Evolutionary conservation across 2,888 invertebrate species (phyloP).

Genomic region (Calameuta idolon): DNA sequence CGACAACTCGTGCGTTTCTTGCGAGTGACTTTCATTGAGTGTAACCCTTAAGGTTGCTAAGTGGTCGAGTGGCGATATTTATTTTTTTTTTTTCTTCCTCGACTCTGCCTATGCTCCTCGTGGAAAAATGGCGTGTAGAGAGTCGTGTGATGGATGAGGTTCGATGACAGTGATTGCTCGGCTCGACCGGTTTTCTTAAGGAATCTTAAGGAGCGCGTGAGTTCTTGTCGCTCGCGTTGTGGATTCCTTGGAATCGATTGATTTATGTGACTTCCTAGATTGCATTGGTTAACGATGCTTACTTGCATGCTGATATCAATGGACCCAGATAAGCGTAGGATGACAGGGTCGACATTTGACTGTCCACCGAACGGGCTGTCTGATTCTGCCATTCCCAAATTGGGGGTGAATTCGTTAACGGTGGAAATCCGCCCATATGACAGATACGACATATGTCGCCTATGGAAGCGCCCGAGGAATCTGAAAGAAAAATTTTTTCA

Average conservation of each 20-base stretch:
- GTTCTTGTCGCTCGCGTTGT: conserved; percentile 7
- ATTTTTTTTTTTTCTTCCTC: not conserved
- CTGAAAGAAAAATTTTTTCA: not conserved
- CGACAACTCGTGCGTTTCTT: not conserved
- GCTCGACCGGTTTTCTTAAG: not conserved
- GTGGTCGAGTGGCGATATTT: not conserved
- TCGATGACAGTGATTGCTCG: not conserved
- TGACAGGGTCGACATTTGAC: conserved; percentile 44
- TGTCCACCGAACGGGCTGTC: conserved; percentile 33
- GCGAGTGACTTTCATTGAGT: not conserved
- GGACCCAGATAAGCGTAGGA: conserved; percentile 53
- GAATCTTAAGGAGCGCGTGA: conserved; percentile 2
- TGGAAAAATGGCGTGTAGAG: not conserved
- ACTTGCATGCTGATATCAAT: conserved; percentile 63
- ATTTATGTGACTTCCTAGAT: not conserved
- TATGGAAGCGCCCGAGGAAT: conserved; percentile 20
- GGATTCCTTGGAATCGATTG: conserved; percentile 12
- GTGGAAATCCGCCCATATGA: conserved; percentile 59
- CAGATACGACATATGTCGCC: conserved; percentile 63
- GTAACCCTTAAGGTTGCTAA: not conserved
- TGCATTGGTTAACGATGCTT: conserved; percentile 21
- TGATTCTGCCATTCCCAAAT: conserved; percentile 43
- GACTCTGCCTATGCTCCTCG: not conserved
- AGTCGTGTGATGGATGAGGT: not conserved
- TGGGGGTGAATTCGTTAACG: conserved; percentile 29